A percentile compares a stretch with the other conserved stretches of the same genome.
These are phyloP conservation scores for Platynereis dumerilii DNA, from an alignment of 2,888 invertebrate genomes.

Conservation along the genomic window DNA sequence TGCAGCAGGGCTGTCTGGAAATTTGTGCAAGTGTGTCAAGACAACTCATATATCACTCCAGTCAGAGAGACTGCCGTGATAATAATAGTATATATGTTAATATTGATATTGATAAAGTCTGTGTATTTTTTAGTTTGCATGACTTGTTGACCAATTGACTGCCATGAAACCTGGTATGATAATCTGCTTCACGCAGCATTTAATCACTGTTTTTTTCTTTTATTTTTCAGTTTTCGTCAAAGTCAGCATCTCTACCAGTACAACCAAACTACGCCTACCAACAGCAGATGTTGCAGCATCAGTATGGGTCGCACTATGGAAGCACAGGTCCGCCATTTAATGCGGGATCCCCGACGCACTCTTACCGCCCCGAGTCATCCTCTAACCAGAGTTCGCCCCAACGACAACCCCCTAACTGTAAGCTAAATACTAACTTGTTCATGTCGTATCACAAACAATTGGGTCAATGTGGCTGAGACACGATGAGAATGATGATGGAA, in stretches of 20 bases:
- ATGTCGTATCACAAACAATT: no score
- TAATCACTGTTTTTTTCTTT: not conserved
- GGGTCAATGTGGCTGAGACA: no score
- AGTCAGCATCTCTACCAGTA: slow-evolving; percentile 18
- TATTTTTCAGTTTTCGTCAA: slow-evolving; percentile 12
- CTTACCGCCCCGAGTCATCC: not conserved
- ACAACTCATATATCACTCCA: no score
- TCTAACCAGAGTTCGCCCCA: slow-evolving; percentile 28
- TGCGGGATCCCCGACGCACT: slow-evolving; percentile 13
- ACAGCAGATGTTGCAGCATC: slow-evolving; percentile 20
- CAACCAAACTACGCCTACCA: slow-evolving; percentile 15
- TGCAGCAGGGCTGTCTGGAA: no score
- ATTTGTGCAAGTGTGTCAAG: no score
- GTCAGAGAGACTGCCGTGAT: no score
- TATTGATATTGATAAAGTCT: no score
- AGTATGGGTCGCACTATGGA: slow-evolving; percentile 1
- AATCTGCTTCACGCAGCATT: not conserved
- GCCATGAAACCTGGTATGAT: not conserved
- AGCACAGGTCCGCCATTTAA: not conserved
- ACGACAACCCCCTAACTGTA: not conserved
- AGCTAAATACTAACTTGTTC: not conserved
- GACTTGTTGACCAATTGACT: not conserved
- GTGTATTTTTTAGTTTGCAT: no score
- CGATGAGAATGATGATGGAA: no score
- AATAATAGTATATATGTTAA: no score